Base-by-base conservation (phyloP, 2,888 invertebrate species). In the Lepidocyrtinus sp. region DNA sequence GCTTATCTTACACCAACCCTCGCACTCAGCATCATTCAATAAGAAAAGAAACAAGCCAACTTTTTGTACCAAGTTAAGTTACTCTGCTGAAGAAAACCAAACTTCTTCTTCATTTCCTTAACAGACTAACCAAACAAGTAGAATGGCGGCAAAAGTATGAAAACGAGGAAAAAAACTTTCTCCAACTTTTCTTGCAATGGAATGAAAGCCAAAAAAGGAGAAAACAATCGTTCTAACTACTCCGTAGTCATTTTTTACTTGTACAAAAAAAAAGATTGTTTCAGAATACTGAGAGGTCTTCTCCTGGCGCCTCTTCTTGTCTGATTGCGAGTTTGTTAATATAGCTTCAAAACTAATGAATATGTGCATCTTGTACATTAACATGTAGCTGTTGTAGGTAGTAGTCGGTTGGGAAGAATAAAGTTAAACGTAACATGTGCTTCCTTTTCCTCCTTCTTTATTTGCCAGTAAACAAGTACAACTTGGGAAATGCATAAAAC, bases 301-400 rank as follows among this genome's bases (percentile, higher is more conserved):
- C 45, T 27, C 26, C n/a, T 75, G 75, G 75, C 75, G 75, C 75
- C 75, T 75, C 55, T 27, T n/a, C 69, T 69, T 70, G 75, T 75
- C 75, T 75, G 69, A 65, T 45, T 70, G 46, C 50, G 25, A 71
- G 61, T 71, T 62, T 59, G 50, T 59, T 21, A 27, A 64, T 67
- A 27, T 45, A 67, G 27, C 17, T 45, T 45, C 17, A 67, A 67
- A 61, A 61, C 61, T 70, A 70, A 70, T 70, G 70, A 70, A 70
- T 70, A 59, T 70, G 50, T 70, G 21, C 50, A 50, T 22, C 21
- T 7, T 45, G 12, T 50, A 61, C 61, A 22, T 21, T 22, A 61
- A 61, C 61, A 61, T n/a, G n/a, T 19, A 19, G 55, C n/a, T 17
- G 7, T 61, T 22, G 22, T 17, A 1, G 22, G 9, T 61, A 61